Evolutionary conservation across 2,888 invertebrate genomes (phyloP).

Genomic region (Cylloceria caligata): DNA sequence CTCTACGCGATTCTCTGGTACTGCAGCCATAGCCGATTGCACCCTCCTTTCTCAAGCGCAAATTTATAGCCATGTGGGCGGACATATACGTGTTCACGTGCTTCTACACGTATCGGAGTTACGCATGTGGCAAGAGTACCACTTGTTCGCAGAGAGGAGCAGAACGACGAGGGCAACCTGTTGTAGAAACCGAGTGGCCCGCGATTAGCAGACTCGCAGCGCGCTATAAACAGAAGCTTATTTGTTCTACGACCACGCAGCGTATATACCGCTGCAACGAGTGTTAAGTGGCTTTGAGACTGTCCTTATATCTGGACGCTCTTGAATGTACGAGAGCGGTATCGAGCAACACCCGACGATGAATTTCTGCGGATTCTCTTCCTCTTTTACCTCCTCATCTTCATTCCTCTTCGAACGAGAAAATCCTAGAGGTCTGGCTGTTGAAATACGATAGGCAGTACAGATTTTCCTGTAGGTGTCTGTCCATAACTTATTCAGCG

Average conservation of each 20-base stretch:
- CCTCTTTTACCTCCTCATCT: conserved; percentile 5
- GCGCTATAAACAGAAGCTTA: conserved; percentile 74
- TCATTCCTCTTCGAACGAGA: not conserved
- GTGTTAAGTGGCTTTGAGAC: conserved; percentile 68
- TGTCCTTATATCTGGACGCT: conserved; percentile 14
- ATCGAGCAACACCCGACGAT: not conserved
- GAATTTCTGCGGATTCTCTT: conserved; percentile 1
- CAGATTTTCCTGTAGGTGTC: conserved; percentile 22
- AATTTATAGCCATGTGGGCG: conserved; percentile 50
- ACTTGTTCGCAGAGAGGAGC: conserved; percentile 53
- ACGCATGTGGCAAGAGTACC: conserved; percentile 39
- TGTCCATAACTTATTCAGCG: conserved; percentile 80
- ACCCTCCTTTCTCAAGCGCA: conserved; percentile 35
- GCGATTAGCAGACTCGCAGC: conserved; percentile 63
- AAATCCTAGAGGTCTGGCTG: conserved; percentile 13
- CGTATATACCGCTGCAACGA: no score
- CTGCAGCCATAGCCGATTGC: conserved; percentile 7
- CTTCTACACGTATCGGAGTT: conserved; percentile 30
- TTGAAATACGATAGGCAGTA: conserved; percentile 33
- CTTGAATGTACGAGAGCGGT: not conserved
- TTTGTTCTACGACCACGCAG: conserved; percentile 67
- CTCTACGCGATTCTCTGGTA: not conserved
- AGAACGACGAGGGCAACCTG: conserved; percentile 56
- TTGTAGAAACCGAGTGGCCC: conserved; percentile 63
- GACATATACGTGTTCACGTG: conserved; percentile 4